phyloP scores from a whole-genome alignment of 2,888 invertebrate species.

The Drosophila leonis region DNA sequence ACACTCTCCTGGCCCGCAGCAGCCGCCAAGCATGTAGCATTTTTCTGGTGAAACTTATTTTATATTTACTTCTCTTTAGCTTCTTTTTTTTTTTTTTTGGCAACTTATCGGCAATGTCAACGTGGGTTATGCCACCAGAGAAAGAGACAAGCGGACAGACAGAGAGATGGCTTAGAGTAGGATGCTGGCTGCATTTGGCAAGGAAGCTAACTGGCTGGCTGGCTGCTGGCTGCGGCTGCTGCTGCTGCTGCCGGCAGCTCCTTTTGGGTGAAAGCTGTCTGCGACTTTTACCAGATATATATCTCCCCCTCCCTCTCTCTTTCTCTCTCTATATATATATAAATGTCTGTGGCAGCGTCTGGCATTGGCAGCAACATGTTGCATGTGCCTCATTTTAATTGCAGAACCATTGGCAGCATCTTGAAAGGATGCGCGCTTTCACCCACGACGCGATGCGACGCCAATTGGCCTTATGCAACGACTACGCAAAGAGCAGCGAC shows the following conservation, averaged over 20 bases:
- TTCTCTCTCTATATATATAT: background rate
- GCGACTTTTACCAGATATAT: constrained; percentile 68
- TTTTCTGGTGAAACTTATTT: constrained; percentile 74
- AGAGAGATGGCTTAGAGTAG: constrained; percentile 37
- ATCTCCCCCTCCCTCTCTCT: background rate
- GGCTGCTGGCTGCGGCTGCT: constrained; percentile 16
- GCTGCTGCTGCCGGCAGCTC: constrained; percentile 49
- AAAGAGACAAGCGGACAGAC: constrained; percentile 22
- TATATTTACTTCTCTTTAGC: constrained; percentile 9
- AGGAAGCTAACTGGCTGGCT: constrained; percentile 41
- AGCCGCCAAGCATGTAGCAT: constrained; percentile 51
- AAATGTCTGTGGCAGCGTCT: constrained; percentile 12
- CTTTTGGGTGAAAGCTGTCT: constrained; percentile 73
- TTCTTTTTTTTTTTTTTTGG: constrained; percentile 6
- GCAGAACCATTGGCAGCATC: constrained; percentile 65
- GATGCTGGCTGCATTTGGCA: constrained; percentile 60
- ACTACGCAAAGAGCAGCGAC: constrained; percentile 10
- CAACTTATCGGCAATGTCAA: constrained; percentile 71
- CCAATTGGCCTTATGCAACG: constrained; percentile 65
- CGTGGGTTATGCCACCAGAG: constrained; percentile 77
- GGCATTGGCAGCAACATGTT: constrained; percentile 31
- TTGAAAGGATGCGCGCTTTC: constrained; percentile 48
- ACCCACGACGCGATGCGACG: constrained; percentile 32
- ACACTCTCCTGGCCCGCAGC: constrained; percentile 15
- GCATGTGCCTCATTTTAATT: constrained; percentile 72